Evolutionary conservation across 2,888 invertebrate species (phyloP), one percentile per base, ranked within the genome.

Genomic region (Willowsia nigromaculata): DNA sequence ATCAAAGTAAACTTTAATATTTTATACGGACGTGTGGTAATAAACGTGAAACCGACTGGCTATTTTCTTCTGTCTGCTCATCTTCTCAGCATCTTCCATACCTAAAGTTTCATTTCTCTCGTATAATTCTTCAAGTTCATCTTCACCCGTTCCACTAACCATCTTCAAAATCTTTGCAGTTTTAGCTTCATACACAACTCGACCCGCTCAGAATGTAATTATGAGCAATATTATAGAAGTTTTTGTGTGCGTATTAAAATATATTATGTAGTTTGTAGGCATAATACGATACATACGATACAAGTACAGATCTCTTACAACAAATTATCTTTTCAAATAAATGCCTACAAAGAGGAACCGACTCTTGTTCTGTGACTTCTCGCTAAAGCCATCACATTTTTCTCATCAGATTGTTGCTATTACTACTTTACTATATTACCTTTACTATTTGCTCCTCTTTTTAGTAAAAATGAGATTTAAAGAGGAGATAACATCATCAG

Each of bases 301-400:
- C 15, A 71, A n/a, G n/a, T 6, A 25, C 43, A 71, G 71, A 13
- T 71, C 25, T 13, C 27, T 25, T 88, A 59, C 85, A 74, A 89
- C 89, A 85, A 85, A 89, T 89, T 89, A 89, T 89, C 89, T 85
- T 86, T 89, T 89, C 85, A 89, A 89, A 89, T 74, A 89, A 89
- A 85, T 85, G 76, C 85, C 81, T 85, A 85, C 89, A 89, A 89
- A 89, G 85, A 40, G 85, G 85, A 89, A 85, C 89, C 85, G 89
- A 85, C 89, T 56, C 43, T 62, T 47, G 71, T 71, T 71, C 11
- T 71, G 25, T 78, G 78, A 74, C 85, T 86, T 71, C 71, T 71
- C 43, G 9, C 25, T 43, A 6, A 71, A 68, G 68, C 53, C 53
- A 80, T 86, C 43, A 33, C 78, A 47, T 76, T 76, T 76, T 76